Percentiles rank a stretch among this genome's conserved stretches.
Evolutionary conservation across 1,140 invertebrate species (phyloP).

Genomic region (Drosophila dunni): DNA sequence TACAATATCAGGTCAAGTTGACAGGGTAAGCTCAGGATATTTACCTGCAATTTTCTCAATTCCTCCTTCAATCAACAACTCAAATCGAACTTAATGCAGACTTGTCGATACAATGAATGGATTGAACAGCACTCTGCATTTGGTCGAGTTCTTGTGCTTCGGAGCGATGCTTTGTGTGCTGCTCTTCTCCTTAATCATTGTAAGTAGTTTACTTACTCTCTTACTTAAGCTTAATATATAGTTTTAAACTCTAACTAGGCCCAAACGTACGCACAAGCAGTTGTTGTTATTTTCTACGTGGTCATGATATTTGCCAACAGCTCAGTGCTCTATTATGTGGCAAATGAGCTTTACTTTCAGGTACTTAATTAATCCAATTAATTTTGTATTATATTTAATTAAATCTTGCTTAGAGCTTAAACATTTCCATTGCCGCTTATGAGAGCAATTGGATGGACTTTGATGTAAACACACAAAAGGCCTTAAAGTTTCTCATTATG

Average conservation of each 20-base stretch:
- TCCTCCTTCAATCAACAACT: not conserved
- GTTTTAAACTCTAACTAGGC: slow-evolving; percentile 13
- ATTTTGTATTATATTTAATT: not conserved
- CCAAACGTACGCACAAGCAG: slow-evolving; percentile 61
- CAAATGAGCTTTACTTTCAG: slow-evolving; percentile 72
- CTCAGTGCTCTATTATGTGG: slow-evolving; percentile 70
- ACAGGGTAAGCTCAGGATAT: slow-evolving; percentile 41
- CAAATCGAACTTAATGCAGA: slow-evolving; percentile 13
- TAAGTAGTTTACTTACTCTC: slow-evolving; percentile 28
- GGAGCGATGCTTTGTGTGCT: slow-evolving; percentile 74
- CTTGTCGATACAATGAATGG: slow-evolving; percentile 66
- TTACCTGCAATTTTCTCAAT: not conserved
- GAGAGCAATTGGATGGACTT: slow-evolving; percentile 75
- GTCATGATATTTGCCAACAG: slow-evolving; percentile 77
- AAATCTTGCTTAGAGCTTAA: slow-evolving; percentile 52
- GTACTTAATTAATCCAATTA: slow-evolving; percentile 18
- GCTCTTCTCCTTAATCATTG: slow-evolving; percentile 73
- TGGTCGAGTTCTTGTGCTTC: slow-evolving; percentile 75
- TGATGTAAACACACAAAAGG: slow-evolving; percentile 69
- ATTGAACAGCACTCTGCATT: slow-evolving; percentile 65
- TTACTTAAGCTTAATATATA: not conserved
- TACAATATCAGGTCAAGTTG: slow-evolving; percentile 69
- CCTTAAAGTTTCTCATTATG: slow-evolving; percentile 70
- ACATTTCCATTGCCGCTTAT: slow-evolving; percentile 72
- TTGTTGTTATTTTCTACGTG: slow-evolving; percentile 71